Conservation (phyloP, 2,797 vertebrate genomes). For the Danio tinwini region DNA sequence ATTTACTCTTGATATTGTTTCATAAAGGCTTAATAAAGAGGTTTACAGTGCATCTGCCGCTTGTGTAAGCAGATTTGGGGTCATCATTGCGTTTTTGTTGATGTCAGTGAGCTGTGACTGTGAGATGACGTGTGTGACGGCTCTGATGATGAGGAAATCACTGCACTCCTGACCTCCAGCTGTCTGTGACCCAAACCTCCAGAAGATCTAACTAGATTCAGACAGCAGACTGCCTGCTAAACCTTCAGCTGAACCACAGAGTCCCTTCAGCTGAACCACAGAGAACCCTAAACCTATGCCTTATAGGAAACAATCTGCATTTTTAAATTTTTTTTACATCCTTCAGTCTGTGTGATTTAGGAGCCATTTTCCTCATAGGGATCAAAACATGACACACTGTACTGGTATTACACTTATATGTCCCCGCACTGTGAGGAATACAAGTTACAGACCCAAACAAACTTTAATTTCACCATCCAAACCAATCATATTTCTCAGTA, state of each 20-base stretch:
- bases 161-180: background rate
- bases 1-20: background rate
- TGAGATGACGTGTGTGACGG: background rate
- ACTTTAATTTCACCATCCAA: too few relatives aligned
- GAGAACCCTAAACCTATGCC: too few relatives aligned
- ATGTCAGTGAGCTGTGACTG: conserved; percentile 11
- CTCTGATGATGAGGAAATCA: conserved; percentile 3
- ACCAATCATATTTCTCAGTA: too few relatives aligned
- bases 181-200: background rate
- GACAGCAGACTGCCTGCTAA: background rate
- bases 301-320: too few relatives aligned
- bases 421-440: too few relatives aligned
- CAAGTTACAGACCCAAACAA: too few relatives aligned
- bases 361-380: too few relatives aligned
- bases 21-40: background rate
- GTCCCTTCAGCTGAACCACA: background rate
- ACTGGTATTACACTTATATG: too few relatives aligned
- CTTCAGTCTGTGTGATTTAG: too few relatives aligned
- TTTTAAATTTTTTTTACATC: too few relatives aligned
- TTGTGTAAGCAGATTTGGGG: background rate
- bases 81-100: conserved; percentile 2
- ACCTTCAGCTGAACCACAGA: background rate
- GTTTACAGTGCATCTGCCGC: background rate
- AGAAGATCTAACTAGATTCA: background rate
- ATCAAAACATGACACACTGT: too few relatives aligned